These are phyloP conservation scores for Leptodactylus fallax DNA, from an alignment of 2,797 vertebrate genomes.

Conservation along the genomic window DNA sequence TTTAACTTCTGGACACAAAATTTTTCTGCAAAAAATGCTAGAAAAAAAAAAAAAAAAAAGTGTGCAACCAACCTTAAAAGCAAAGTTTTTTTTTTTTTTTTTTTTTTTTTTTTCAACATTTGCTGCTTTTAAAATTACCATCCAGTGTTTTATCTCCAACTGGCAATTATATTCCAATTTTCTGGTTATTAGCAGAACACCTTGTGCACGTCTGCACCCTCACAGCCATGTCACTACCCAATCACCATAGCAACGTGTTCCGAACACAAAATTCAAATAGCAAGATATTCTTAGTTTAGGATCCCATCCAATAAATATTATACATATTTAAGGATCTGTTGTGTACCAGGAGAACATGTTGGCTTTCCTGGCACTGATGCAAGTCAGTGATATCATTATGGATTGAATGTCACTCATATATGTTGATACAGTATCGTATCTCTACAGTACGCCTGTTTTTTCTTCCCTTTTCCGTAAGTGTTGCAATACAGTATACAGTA, in stretches of 20 bases:
- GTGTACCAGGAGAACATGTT: conserved; percentile 58
- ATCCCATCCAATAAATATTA: conserved; percentile 61
- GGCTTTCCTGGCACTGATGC: conserved; percentile 44
- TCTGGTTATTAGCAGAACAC: conserved; percentile 39
- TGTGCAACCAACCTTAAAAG: not conserved
- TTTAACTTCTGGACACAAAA: no score
- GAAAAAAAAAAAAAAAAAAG: not conserved
- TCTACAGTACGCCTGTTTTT: not conserved
- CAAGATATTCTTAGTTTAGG: conserved; percentile 57
- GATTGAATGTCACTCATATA: conserved; percentile 43
- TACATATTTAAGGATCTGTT: conserved; percentile 61
- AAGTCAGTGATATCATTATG: conserved; percentile 56
- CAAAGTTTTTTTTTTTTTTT: not conserved
- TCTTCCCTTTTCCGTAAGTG: not conserved
- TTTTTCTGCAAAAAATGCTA: no score
- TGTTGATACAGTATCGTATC: conserved; percentile 18
- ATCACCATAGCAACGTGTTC: conserved; percentile 64
- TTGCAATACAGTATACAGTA: not conserved
- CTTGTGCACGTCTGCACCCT: conserved; percentile 25
- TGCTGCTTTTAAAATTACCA: not conserved
- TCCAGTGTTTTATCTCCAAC: not conserved
- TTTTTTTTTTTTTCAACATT: no score
- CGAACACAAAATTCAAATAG: conserved; percentile 53
- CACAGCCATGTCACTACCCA: conserved; percentile 44
- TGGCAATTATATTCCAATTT: conserved; percentile 52